Evolutionary conservation across 2,888 invertebrate species (phyloP).

Genomic region (Athrips mouffetella): DNA sequence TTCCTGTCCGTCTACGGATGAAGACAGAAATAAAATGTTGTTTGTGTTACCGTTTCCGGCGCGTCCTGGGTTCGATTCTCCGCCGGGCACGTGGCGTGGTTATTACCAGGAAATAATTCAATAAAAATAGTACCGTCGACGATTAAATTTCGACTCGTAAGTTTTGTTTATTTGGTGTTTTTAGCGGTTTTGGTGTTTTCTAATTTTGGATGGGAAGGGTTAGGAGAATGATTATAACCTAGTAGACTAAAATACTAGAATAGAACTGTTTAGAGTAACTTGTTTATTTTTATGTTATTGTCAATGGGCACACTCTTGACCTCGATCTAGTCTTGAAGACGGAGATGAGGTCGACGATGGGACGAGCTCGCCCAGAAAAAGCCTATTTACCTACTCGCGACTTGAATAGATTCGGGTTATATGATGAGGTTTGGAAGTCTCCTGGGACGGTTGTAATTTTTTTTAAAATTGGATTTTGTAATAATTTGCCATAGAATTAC

Average conservation of each 20-base stretch:
- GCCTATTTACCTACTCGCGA: too few species aligned
- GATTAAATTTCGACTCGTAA: constrained; percentile 52
- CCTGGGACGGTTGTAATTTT: too few species aligned
- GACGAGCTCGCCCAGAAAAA: too few species aligned
- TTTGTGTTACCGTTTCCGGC: constrained; percentile 75
- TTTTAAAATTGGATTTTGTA: too few species aligned
- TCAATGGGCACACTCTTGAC: too few species aligned
- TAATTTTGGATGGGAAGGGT: constrained; percentile 1
- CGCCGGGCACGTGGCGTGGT: constrained; percentile 58
- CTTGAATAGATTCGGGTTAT: too few species aligned
- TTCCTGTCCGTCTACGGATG: constrained; percentile 35
- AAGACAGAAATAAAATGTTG: constrained; percentile 75
- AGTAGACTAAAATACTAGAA: not conserved
- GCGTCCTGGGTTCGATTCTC: constrained; percentile 58
- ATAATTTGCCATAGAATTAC: too few species aligned
- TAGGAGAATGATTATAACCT: not conserved
- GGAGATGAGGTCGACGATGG: too few species aligned
- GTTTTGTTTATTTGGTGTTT: constrained; percentile 10
- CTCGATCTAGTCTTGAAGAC: too few species aligned
- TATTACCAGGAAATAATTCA: constrained; percentile 69
- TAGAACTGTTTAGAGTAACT: too few species aligned
- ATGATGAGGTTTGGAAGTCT: too few species aligned
- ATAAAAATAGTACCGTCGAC: constrained; percentile 64
- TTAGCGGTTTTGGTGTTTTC: not conserved
- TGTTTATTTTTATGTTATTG: too few species aligned